These are phyloP conservation scores for Drosophila kurseongensis DNA, from an alignment of 1,140 invertebrate species.

Conservation along the genomic window DNA sequence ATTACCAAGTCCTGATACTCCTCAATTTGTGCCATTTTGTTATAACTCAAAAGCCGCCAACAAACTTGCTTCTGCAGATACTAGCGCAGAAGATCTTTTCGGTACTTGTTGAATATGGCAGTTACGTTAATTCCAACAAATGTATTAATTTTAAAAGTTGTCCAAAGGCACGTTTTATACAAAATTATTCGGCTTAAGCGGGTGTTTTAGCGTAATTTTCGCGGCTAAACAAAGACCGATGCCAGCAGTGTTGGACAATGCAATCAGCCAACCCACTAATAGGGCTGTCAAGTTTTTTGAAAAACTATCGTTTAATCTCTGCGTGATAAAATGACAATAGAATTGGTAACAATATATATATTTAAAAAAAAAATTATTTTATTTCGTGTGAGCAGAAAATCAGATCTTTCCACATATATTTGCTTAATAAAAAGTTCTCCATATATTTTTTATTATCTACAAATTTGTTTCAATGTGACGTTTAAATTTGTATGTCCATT, in stretches of 20 bases:
- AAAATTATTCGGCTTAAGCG: constrained; percentile 13
- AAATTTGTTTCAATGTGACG: not conserved
- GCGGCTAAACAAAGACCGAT: constrained; percentile 74
- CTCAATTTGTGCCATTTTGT: constrained; percentile 77
- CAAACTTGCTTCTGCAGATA: constrained; percentile 25
- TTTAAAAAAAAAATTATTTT: not conserved
- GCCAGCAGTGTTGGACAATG: constrained; percentile 48
- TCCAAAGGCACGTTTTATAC: constrained; percentile 16
- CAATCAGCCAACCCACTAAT: not conserved
- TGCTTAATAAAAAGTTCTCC: not conserved
- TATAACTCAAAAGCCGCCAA: not conserved
- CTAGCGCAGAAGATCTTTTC: not conserved
- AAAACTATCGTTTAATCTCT: not conserved
- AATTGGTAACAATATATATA: not conserved
- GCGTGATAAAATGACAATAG: not conserved
- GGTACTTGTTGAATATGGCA: not conserved
- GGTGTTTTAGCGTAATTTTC: constrained; percentile 44
- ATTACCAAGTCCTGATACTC: constrained; percentile 87
- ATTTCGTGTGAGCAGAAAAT: too few relatives aligned
- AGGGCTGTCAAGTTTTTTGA: not conserved
- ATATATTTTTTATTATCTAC: not conserved
- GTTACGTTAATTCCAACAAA: not conserved
- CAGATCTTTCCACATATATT: not conserved
- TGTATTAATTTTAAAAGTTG: not conserved
- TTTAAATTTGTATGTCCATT: constrained; percentile 15